phyloP scores from a whole-genome alignment of 2,888 invertebrate genomes.

The Balanococcus diminutus region DNA sequence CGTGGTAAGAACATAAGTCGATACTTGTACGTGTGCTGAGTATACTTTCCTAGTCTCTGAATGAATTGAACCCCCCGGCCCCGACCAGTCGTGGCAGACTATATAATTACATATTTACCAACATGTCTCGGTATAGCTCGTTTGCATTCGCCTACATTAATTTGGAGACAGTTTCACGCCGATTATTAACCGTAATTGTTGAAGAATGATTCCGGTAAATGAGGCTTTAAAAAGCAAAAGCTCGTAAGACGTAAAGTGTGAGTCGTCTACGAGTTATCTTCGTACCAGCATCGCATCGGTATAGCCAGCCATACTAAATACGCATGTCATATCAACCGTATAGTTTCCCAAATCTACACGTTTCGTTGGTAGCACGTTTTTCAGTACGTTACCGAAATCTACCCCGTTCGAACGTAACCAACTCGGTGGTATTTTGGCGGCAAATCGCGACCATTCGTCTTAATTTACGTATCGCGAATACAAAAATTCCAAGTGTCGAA shows the following conservation, averaged over 20 bases:
- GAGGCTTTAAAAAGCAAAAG: neutral
- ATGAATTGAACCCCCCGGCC: too few species aligned
- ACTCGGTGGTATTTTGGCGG: neutral
- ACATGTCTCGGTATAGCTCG: neutral
- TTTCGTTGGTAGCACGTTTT: neutral
- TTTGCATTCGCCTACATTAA: conserved; percentile 5
- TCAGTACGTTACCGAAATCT: neutral
- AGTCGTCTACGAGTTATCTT: neutral
- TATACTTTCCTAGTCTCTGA: too few species aligned
- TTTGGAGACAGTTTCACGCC: neutral
- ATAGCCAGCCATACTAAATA: neutral
- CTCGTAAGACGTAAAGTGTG: neutral
- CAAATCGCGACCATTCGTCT: neutral
- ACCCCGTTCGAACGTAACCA: neutral
- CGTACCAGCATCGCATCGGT: neutral
- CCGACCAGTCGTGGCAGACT: too few species aligned
- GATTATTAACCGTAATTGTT: neutral
- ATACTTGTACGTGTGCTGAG: too few species aligned
- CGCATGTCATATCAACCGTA: neutral
- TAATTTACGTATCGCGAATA: neutral
- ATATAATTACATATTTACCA: neutral
- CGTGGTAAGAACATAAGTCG: too few species aligned
- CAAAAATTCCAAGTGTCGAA: neutral
- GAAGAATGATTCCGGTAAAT: neutral
- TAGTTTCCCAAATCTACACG: neutral